Percentiles rank a stretch among this genome's conserved stretches.
phyloP scores from a whole-genome alignment of 2,113 vertebrate species.

The Mirounga angustirostris region DNA sequence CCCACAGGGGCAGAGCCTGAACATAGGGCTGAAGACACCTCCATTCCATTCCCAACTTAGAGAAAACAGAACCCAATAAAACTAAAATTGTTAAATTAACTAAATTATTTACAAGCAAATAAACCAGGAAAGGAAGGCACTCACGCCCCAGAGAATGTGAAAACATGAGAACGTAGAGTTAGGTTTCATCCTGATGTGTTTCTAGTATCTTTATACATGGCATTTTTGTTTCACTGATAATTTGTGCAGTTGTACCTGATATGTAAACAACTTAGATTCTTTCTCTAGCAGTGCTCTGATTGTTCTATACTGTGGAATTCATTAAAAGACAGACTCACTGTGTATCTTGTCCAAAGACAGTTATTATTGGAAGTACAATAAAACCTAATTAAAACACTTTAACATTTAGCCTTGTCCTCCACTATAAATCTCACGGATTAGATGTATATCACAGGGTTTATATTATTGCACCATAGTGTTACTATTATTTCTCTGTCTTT shows the following conservation, averaged over 20 bases:
- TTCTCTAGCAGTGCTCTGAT: slow-evolving; percentile 30
- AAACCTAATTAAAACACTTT: slow-evolving; percentile 22
- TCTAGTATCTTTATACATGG: slow-evolving; percentile 6
- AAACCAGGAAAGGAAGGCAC: not conserved
- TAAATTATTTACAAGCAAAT: slow-evolving; percentile 32
- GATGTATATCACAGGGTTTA: not conserved
- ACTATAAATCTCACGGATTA: not conserved
- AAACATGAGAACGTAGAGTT: not conserved
- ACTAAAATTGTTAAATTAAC: not conserved
- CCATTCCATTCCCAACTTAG: not conserved
- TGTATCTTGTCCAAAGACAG: slow-evolving; percentile 1
- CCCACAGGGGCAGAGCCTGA: not conserved
- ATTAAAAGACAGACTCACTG: not conserved
- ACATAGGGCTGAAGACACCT: not conserved
- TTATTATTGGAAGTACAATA: slow-evolving; percentile 39
- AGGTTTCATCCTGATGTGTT: slow-evolving; percentile 24
- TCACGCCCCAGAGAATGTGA: not conserved
- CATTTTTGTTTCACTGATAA: slow-evolving; percentile 52
- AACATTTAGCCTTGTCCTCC: not conserved
- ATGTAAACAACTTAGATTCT: slow-evolving; percentile 35
- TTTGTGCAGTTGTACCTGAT: slow-evolving; percentile 19
- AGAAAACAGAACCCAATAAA: slow-evolving; percentile 15
- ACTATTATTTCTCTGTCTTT: not conserved
- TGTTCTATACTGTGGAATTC: slow-evolving; percentile 36
- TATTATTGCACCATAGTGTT: not conserved